These are phyloP conservation scores for Ifrita kowaldi DNA, from an alignment of 2,113 vertebrate species.

Conservation along the genomic window DNA sequence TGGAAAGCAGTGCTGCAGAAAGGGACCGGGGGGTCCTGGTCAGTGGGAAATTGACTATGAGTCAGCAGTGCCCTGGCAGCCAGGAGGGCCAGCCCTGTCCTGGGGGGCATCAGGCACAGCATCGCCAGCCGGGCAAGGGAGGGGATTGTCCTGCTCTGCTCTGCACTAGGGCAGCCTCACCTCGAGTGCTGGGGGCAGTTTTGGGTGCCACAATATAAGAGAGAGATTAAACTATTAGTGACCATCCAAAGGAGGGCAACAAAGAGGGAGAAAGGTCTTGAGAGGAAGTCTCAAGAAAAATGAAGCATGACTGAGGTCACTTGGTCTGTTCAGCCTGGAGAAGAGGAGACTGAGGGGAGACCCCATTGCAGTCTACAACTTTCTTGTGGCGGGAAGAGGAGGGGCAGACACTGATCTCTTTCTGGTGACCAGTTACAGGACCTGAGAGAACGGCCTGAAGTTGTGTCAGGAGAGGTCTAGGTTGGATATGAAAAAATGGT, in stretches of 20 bases:
- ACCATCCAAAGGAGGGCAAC: background rate
- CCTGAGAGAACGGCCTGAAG: background rate
- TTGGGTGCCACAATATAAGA: background rate
- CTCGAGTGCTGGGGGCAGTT: rapidly evolving
- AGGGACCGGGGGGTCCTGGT: no score
- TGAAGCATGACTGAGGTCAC: background rate
- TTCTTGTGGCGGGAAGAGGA: background rate
- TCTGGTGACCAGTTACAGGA: background rate
- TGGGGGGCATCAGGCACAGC: background rate
- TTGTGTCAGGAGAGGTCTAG: background rate
- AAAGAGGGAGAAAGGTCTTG: no score
- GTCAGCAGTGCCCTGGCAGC: background rate
- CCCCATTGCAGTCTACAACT: background rate
- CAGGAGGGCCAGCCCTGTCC: rapidly evolving
- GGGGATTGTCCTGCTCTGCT: background rate
- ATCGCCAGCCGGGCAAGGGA: rapidly evolving
- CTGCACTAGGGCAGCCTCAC: rapidly evolving
- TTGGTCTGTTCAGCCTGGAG: background rate
- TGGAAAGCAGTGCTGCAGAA: background rate
- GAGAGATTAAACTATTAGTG: no score
- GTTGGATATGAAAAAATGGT: background rate
- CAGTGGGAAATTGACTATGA: rapidly evolving
- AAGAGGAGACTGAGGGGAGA: background rate
- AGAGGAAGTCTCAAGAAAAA: background rate
- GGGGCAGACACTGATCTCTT: background rate